These are phyloP conservation scores for Stichodactyla mertensii DNA, from an alignment of 64 coral and sea anemone species.

Conservation along the genomic window DNA sequence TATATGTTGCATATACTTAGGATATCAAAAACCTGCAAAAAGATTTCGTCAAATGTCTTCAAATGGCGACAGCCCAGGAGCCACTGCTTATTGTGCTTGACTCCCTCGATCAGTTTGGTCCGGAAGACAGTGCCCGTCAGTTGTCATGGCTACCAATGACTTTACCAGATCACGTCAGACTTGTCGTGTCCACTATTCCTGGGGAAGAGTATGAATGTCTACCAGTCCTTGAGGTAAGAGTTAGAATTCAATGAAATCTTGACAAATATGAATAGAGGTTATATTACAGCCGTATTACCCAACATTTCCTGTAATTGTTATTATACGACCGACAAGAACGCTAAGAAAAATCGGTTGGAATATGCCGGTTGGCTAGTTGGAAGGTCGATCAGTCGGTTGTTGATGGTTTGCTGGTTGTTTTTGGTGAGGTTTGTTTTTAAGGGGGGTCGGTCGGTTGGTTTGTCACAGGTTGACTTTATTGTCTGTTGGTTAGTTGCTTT, in stretches of 20 bases:
- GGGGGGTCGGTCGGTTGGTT: too few species aligned
- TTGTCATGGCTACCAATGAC: conserved; percentile 70
- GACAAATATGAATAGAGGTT: neutral
- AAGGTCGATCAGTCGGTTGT: too few species aligned
- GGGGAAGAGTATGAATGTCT: conserved; percentile 62
- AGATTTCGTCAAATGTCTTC: conserved; percentile 59
- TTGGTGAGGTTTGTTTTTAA: too few species aligned
- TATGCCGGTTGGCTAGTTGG: too few species aligned
- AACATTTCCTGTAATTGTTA: too few species aligned
- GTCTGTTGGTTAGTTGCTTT: too few species aligned
- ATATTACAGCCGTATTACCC: too few species aligned
- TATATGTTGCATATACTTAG: conserved; percentile 5
- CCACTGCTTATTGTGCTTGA: conserved; percentile 74
- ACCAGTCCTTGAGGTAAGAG: conserved; percentile 64
- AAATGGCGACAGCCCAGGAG: conserved; percentile 48
- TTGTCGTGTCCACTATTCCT: conserved; percentile 81
- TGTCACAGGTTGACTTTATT: too few species aligned
- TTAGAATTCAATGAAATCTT: neutral
- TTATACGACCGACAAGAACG: too few species aligned
- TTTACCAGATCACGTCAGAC: conserved; percentile 57
- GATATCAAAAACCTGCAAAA: conserved; percentile 76
- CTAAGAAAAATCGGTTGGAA: too few species aligned
- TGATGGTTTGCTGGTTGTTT: too few species aligned
- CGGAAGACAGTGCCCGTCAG: conserved; percentile 68
- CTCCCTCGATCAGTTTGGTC: conserved; percentile 81